A percentile compares a stretch with the other conserved stretches of the same genome.
Conservation (phyloP, 2,888 invertebrate genomes). For the Taphrorychus bicolor region DNA sequence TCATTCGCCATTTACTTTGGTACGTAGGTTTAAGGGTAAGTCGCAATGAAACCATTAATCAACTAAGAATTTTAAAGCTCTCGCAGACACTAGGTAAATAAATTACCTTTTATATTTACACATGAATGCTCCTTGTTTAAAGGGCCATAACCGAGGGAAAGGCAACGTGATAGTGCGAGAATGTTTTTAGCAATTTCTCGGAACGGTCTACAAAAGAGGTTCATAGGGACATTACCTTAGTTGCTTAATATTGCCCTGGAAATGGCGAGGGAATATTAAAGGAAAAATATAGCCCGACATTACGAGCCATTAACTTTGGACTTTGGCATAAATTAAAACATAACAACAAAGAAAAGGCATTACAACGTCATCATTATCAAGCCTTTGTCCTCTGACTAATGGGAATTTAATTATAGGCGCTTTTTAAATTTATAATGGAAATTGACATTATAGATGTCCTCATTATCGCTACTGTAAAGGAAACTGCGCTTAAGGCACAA, state of each 20-base stretch:
- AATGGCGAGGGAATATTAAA: not conserved
- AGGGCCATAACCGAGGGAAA: slow-evolving; percentile 26
- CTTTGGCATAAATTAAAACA: not conserved
- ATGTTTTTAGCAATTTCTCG: slow-evolving; percentile 17
- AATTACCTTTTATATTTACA: slow-evolving; percentile 30
- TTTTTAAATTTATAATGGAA: not conserved
- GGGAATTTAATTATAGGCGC: not conserved
- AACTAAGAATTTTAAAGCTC: not conserved
- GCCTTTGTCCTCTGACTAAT: not conserved
- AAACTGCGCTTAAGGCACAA: not conserved
- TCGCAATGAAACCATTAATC: not conserved
- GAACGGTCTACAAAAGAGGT: slow-evolving; percentile 1
- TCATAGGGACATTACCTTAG: not conserved
- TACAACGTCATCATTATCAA: not conserved
- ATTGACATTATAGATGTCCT: not conserved
- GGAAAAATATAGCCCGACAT: not conserved
- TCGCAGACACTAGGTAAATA: slow-evolving; percentile 6
- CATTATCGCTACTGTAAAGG: not conserved
- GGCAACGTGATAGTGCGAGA: slow-evolving; percentile 2
- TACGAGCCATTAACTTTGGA: not conserved
- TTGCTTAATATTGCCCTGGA: not conserved
- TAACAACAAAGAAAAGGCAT: not conserved
- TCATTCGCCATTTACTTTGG: not conserved
- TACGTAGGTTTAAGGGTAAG: not conserved
- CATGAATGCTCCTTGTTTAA: slow-evolving; percentile 36